Conservation (phyloP, 2,113 vertebrate genomes). For the Anarhynchus alexandrinus region DNA sequence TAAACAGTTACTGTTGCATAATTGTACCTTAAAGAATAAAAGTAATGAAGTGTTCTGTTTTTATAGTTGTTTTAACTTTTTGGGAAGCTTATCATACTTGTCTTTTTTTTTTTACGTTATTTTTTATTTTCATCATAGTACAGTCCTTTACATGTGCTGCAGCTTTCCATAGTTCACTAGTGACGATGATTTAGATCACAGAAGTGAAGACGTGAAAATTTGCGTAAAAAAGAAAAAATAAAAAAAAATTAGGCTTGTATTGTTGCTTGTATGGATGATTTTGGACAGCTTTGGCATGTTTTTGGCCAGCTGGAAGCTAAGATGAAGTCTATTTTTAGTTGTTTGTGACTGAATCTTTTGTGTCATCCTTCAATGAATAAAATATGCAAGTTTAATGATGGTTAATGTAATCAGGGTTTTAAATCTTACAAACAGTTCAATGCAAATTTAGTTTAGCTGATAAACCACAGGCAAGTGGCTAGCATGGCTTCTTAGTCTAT, state of each 20-base stretch:
- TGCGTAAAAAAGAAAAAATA: neutral
- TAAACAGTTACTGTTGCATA: neutral
- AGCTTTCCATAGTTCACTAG: neutral
- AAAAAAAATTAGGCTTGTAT: neutral
- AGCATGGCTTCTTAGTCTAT: neutral
- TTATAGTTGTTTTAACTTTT: neutral
- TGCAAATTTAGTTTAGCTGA: neutral
- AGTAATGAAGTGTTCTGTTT: neutral
- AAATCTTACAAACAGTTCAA: neutral
- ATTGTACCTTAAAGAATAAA: neutral
- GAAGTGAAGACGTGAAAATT: neutral
- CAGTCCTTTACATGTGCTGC: neutral
- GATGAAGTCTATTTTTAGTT: neutral
- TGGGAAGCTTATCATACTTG: neutral
- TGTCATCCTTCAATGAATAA: neutral
- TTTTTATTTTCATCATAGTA: neutral
- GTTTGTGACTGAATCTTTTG: neutral
- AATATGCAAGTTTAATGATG: neutral
- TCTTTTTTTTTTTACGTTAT: neutral
- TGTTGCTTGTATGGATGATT: neutral
- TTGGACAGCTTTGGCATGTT: neutral
- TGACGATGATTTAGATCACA: neutral
- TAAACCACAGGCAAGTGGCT: neutral
- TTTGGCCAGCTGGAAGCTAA: neutral
- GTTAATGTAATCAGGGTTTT: neutral